Base-by-base conservation (phyloP, 2,888 invertebrate genomes). In the Hyalella azteca region DNA sequence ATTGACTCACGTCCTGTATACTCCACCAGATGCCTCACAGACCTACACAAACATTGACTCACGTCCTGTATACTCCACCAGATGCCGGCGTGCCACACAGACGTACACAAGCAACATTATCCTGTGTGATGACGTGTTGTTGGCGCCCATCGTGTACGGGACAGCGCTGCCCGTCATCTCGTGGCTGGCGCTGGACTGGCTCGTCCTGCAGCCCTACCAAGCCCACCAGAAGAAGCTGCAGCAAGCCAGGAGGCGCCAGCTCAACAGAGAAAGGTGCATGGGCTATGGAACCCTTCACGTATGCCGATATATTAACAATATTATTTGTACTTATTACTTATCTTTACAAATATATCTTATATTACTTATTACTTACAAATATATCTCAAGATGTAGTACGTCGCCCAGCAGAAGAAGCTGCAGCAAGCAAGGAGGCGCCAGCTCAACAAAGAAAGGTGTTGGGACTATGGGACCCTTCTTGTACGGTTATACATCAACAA, bases 111-210 rank as follows among this genome's bases (percentile, higher is more conserved):
- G 97, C 86, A 96, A 97, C 0, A 94, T 97, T 85, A 94, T 95
- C 86, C 88, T 98, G 32, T 95, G 96, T 86, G 96, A 97, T 86
- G 95, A 95, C 87, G 90, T 97, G 29, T 90, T 95, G 86, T 95
- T 96, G 0, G 93, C 94, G 29, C 95, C 97, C 0, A 90, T 98
- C 54, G 95, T 98, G 88, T 98, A 98, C 87, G 97, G 96, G 15
- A 95, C 97, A 0, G 89, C 95, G 0, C 91, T 94, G n/a, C 97
- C 98, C 0, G 85, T 96, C 19, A 90, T 96, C 48, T 91, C 92
- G 1, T 95, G 94, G 92, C 89, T 94, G 78, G 89, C 95, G 0
- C 90, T 96, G 0, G 96, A 95, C 88, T 94, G 94, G 86, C 90
- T 95, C 0, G 89, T 97, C 19, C 91, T 98, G 22, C 95, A 95